Base-by-base conservation (phyloP, 2,797 vertebrate genomes). In the Enteromius anoplus region DNA sequence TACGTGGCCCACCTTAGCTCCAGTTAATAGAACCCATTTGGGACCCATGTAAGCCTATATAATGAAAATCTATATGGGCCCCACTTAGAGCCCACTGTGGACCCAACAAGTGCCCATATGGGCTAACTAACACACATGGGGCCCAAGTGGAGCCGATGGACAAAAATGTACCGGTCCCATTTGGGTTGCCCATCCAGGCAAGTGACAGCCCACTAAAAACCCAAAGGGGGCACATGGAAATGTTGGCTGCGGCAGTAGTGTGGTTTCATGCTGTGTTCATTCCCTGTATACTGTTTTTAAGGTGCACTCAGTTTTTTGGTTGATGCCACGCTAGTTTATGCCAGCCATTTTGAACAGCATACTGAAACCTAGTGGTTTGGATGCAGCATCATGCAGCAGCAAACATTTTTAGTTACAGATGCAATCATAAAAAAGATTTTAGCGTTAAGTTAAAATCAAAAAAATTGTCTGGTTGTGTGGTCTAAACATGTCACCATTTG, bases 291-390 rank as follows among this genome's bases (percentile, higher is more conserved):
- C n/a, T 66, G 65, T 66, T 66, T 66, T 66, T 40, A 68, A 23
- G 66, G 11, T 15, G 68, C 12, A 7, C n/a, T 70, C 17, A n/a
- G 65, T 68, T 68, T 68, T 62, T 68, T n/a, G 65, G 29, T n/a
- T 53, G 4, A 53, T n/a, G 71, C 71, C 53, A 34, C 0, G 5
- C 49, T 73, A 73, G 29, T 19, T 49, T 5, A 53, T 73, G 49
- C 11, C 29, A 53, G 34, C 49, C 19, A 37, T 73, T 6, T 73
- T 37, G 19, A 34, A 26, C 19, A n/a, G 10, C 8, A 53, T 8
- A n/a, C 5, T 73, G 29, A 75, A 75, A 75, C 19, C 29, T 75
- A 75, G 19, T 75, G 49, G 49, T 15, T 11, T 55, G 49, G 49
- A 34, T 73, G 17, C 32, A 73, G 29, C 10, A 73, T 37, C 5